Percentiles rank a stretch among this genome's conserved stretches.
These are phyloP conservation scores for Sarcophaga variegata DNA, from an alignment of 2,888 invertebrate species.

Conservation along the genomic window DNA sequence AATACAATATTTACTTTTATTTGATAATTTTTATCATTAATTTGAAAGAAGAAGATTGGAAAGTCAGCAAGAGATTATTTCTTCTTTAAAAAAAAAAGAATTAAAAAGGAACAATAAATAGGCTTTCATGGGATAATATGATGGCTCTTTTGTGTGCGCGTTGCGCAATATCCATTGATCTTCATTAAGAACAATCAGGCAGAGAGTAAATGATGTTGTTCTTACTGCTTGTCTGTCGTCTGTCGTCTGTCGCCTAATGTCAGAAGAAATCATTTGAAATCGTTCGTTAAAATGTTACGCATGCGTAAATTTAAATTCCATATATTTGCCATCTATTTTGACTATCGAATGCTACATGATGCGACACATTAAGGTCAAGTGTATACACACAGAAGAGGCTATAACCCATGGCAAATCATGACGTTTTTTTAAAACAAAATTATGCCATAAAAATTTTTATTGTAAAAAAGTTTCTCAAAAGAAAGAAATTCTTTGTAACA, in stretches of 20 bases:
- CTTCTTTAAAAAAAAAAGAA: too few species aligned
- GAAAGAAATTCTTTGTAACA: conserved; percentile 54
- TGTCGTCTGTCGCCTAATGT: conserved; percentile 4
- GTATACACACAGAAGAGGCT: conserved; percentile 18
- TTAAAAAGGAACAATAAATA: conserved; percentile 53
- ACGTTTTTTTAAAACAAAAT: background rate
- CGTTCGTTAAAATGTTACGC: conserved; percentile 68
- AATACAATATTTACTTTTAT: background rate
- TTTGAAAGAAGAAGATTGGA: conserved; percentile 16
- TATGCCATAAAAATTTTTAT: conserved; percentile 10
- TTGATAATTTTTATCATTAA: conserved; percentile 42
- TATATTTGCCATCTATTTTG: conserved; percentile 52
- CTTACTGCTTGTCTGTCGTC: conserved; percentile 9
- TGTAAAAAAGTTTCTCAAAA: background rate
- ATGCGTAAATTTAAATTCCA: conserved; percentile 61
- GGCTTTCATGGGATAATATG: conserved; percentile 46
- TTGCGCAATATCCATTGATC: conserved; percentile 48
- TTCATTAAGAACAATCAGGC: conserved; percentile 21
- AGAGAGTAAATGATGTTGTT: conserved; percentile 11
- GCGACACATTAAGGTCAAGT: conserved; percentile 65
- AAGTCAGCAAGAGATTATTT: too few species aligned
- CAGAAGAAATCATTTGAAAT: conserved; percentile 48
- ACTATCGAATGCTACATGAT: conserved; percentile 29
- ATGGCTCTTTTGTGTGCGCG: background rate
- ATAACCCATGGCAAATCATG: background rate